phyloP scores from a whole-genome alignment of 2,113 vertebrate genomes.

The Acrocephalus arundinaceus region DNA sequence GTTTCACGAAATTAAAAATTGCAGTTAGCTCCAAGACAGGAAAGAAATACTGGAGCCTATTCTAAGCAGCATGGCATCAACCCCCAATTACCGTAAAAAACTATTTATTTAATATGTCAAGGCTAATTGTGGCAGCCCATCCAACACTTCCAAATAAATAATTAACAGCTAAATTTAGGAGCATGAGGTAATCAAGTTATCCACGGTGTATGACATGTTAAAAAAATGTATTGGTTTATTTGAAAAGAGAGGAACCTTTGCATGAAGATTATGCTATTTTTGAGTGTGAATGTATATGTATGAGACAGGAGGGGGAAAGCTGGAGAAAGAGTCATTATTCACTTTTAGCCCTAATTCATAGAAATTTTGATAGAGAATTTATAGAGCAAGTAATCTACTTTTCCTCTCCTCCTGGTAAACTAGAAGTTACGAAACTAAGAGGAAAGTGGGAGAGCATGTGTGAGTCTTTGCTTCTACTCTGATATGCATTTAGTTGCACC shows the following conservation, averaged over 20 bases:
- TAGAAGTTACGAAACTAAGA: background rate
- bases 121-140: constrained; percentile 37
- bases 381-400: background rate
- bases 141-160: constrained; percentile 43
- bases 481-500: background rate
- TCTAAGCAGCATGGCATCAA: constrained; percentile 15
- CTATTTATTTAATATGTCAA: constrained; percentile 49
- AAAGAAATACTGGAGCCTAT: constrained; percentile 4
- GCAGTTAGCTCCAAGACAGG: background rate
- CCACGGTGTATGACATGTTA: background rate
- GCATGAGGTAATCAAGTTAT: constrained; percentile 40
- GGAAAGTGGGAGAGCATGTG: background rate
- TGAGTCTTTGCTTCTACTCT: background rate
- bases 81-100: constrained; percentile 33
- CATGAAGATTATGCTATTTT: background rate
- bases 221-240: background rate
- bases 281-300: background rate
- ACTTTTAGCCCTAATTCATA: background rate
- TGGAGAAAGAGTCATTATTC: background rate
- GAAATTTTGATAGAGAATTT: background rate
- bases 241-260: constrained; percentile 2
- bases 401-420: background rate
- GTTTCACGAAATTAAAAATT: constrained; percentile 38
- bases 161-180: constrained; percentile 53
- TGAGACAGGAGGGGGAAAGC: background rate